These are phyloP conservation scores for Acanthopleura granulata DNA, from an alignment of 2,888 invertebrate genomes.

Conservation along the genomic window DNA sequence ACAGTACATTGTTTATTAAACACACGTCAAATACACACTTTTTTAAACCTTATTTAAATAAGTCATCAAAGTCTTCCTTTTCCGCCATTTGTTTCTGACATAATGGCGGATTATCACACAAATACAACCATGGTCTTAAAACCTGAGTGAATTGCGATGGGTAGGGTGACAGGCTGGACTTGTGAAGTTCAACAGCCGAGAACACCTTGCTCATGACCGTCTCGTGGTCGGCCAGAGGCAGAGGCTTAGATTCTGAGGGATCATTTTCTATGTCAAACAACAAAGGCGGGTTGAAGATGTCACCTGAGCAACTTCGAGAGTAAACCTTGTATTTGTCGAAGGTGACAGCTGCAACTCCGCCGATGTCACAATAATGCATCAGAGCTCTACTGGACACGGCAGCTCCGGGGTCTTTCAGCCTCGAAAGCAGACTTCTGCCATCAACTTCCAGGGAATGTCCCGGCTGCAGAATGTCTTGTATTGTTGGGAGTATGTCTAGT, in stretches of 20 bases:
- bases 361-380: constrained; percentile 28
- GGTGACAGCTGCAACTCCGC: constrained; percentile 26
- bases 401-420: constrained; percentile 15
- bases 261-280: constrained; percentile 28
- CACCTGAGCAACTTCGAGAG: constrained; percentile 25
- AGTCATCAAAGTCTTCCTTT: constrained; percentile 6
- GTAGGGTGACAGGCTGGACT: not conserved
- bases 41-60: not conserved
- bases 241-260: constrained; percentile 26
- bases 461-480: constrained; percentile 19
- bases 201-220: constrained; percentile 20
- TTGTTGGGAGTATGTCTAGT: constrained; percentile 31
- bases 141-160: constrained; percentile 13
- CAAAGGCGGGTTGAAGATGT: constrained; percentile 21
- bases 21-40: too few species aligned
- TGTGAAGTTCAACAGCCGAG: constrained; percentile 18
- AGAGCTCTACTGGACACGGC: constrained; percentile 23
- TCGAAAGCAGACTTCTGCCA: constrained; percentile 25
- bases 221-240: constrained; percentile 15
- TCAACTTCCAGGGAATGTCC: constrained; percentile 19
- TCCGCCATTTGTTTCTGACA: not conserved
- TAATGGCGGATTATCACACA: not conserved
- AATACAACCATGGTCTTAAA: constrained; percentile 13
- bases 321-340: constrained; percentile 28
- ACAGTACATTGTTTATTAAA: too few species aligned